Evolutionary conservation across 30 jellyfish, hydroid and myxozoan species (phyloP).

Genomic region (Phacellophora camtschatica): DNA sequence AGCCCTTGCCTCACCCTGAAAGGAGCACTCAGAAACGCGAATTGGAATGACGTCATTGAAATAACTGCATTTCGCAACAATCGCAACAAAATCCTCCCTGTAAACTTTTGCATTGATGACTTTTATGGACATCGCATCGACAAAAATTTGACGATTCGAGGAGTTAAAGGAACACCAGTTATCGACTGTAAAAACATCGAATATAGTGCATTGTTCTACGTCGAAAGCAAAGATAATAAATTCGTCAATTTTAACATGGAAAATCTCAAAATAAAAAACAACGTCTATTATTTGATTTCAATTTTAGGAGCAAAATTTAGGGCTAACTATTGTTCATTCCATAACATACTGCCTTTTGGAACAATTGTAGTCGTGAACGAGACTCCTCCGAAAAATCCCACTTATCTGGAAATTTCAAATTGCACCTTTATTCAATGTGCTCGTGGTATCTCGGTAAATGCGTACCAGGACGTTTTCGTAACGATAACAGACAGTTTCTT

Average conservation of each 20-base stretch:
- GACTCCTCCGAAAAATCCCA: neutral
- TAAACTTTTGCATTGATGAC: neutral
- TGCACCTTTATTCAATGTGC: neutral
- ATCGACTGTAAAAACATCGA: neutral
- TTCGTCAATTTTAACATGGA: neutral
- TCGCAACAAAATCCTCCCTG: neutral
- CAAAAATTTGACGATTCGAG: neutral
- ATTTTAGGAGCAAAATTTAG: neutral
- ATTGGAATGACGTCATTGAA: slow-evolving; percentile 6
- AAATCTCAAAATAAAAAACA: neutral
- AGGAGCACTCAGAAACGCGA: neutral
- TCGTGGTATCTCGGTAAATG: neutral
- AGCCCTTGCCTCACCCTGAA: slow-evolving; percentile 4
- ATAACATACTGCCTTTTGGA: neutral
- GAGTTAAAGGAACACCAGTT: slow-evolving; percentile 2
- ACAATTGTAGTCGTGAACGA: neutral
- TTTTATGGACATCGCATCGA: neutral
- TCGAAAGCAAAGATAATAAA: neutral
- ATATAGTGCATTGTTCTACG: neutral
- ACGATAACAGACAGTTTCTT: neutral
- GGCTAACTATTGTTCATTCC: neutral
- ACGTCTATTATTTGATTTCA: neutral
- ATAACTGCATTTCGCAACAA: slow-evolving; percentile 2
- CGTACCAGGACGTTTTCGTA: neutral
- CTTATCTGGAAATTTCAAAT: neutral